Base-by-base conservation (phyloP, 2,113 vertebrate genomes). In the Chascanopsetta lugubris region DNA sequence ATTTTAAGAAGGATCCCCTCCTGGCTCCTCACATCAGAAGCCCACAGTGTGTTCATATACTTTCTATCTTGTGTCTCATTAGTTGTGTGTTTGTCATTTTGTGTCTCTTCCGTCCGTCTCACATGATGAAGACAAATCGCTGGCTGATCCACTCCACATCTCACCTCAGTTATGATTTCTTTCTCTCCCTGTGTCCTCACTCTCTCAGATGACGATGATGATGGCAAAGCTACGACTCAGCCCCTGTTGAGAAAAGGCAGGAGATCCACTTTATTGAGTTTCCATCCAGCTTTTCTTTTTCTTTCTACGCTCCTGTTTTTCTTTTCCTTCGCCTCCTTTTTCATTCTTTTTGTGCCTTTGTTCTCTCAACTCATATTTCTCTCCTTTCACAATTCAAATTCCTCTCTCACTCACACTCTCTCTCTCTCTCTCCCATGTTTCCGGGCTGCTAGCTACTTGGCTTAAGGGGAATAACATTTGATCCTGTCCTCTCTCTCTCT, bases 221-320 rank as follows among this genome's bases (percentile, higher is more conserved):
- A 98, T 88, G 93, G 93, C 93, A 98, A 96, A 94, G 92, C 95
- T 84, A 77, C 96, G 88, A 92, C 95, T 84, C 96, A 95, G 86
- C 96, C 96, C 85, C 95, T 98, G 91, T 95, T 99, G 94, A 98
- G 93, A 95, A 98, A 97, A 99, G 97, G 97, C 96, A 98, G 96
- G 96, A 95, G 93, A 94, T 93, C 89, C 92, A 88, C 89, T 84
- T 88, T 93, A 91, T 92, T 72, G 32, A 22, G 89, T 93, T 92
- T 76, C 66, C 67, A 50, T 78, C 0, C 26, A 32, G 55, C 49
- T 32, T 46, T 51, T 22, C 46, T 50, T 13, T 75, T 51, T 46
- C 0, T 86, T 79, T 82, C 61, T 84, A 75, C 24, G n/a, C n/a
- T n/a, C n/a, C n/a, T n/a, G n/a, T 80, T 43, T 25, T 11, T 61